Base-by-base conservation (phyloP, 2,113 vertebrate genomes). In the Dipodomys merriami region DNA sequence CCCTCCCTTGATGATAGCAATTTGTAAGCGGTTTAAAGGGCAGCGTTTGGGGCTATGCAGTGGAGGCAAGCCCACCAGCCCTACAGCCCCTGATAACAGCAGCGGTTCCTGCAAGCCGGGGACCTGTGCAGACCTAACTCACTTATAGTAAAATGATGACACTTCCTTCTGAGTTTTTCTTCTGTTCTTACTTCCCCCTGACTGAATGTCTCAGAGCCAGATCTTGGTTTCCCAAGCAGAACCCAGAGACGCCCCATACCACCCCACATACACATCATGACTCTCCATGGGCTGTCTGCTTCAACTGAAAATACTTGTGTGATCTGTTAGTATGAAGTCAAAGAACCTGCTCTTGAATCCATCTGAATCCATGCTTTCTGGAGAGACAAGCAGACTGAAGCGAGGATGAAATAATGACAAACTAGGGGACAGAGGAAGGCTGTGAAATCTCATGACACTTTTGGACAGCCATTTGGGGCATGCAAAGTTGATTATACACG, bases 91-190 rank as follows among this genome's bases (percentile, higher is more conserved):
- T 27, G 19, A 86, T 44, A 53, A 39, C 35, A 30, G 3, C 0
- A 13, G 62, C 1, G 0, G 30, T 39, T 44, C 33, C 46, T 7
- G 6, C 11, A 4, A 19, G 27, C 15, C 20, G n/a, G 33, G 39
- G 0, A 5, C 44, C 2, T 4, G 35, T 4, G 2, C 4, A 57
- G 53, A 57, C 2, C 53, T 29, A 4, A 20, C 2, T 0, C 62
- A 6, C 16, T 18, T 25, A 6, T 9, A 57, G 53, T 16, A 57
- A 57, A 57, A 57, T 57, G 53, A 57, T 57, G 53, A 13, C 53
- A 13, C 53, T 57, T 57, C 15, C 53, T 57, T 57, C 13, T 57
- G 53, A 57, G 53, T 4, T 83, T 83, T n/a, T 39, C 12, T 1
- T 10, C 22, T 20, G 8, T 10, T 91, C 30, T 29, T 30, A 39